phyloP scores from a whole-genome alignment of 2,888 invertebrate species.

The Limnephilus rhombicus region DNA sequence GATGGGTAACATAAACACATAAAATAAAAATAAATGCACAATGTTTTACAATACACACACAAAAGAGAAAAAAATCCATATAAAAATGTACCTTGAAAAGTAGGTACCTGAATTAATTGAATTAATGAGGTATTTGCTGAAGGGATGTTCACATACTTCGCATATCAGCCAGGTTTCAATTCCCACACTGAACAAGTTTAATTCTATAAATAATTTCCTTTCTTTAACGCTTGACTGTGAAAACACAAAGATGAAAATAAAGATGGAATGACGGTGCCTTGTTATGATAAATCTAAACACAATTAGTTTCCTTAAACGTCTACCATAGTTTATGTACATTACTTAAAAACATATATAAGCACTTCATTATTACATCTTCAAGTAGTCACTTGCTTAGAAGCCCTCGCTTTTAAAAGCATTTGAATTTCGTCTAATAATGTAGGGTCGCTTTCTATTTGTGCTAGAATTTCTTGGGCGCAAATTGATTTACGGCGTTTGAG shows the following conservation, averaged over 20 bases:
- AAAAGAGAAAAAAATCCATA: background rate
- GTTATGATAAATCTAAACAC: background rate
- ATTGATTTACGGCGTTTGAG: background rate
- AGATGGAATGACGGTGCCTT: background rate
- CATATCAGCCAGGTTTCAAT: background rate
- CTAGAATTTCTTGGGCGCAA: constrained; percentile 13
- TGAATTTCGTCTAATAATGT: constrained; percentile 31
- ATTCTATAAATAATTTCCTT: background rate
- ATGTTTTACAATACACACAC: background rate
- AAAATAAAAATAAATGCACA: background rate
- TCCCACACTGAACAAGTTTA: background rate
- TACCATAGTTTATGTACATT: background rate
- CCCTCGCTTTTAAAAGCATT: constrained; percentile 27
- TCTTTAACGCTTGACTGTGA: background rate
- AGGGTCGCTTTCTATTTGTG: constrained; percentile 34
- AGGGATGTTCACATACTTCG: background rate
- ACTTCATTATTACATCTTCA: constrained; percentile 8
- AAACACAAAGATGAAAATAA: background rate
- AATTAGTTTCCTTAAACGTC: background rate
- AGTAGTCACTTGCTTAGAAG: background rate
- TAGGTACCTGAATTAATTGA: background rate
- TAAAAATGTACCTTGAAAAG: background rate
- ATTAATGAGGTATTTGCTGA: background rate
- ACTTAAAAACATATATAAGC: background rate
- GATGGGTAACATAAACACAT: background rate